Evolutionary conservation across 2,797 vertebrate genomes (phyloP).

Genomic region (Botia kubotai): DNA sequence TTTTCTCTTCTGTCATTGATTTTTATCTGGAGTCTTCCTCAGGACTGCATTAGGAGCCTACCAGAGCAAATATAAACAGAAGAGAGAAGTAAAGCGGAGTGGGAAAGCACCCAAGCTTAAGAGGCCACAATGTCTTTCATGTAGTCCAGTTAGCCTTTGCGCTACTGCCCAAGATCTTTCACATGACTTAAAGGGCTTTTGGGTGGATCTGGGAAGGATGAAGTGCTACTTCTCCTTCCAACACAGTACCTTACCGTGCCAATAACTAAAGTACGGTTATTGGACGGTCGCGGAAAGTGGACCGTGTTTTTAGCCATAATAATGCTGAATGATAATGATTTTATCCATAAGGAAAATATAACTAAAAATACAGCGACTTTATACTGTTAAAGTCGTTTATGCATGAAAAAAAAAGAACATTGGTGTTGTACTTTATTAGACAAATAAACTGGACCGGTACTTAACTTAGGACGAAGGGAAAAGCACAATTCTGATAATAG

Average conservation of each 20-base stretch:
- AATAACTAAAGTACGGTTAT: background rate
- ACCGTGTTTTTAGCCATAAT: conserved; percentile 3
- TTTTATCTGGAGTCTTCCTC: conserved; percentile 49
- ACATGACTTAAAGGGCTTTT: conserved; percentile 32
- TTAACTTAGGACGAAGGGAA: conserved; percentile 45
- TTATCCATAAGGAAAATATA: no score
- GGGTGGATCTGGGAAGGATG: conserved; percentile 27
- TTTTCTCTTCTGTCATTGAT: conserved; percentile 45
- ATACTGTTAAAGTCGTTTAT: conserved; percentile 4
- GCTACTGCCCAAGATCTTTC: conserved; percentile 34
- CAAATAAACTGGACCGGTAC: conserved; percentile 52
- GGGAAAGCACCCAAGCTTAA: conserved; percentile 39
- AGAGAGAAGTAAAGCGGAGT: conserved; percentile 20
- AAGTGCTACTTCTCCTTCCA: background rate
- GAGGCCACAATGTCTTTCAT: conserved; percentile 47
- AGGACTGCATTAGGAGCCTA: conserved; percentile 39
- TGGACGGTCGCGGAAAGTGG: background rate
- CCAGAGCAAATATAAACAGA: conserved; percentile 53
- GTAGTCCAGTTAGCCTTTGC: conserved; percentile 38
- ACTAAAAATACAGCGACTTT: no score
- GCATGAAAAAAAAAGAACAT: conserved; percentile 15
- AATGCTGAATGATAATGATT: conserved; percentile 14
- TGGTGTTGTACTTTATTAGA: conserved; percentile 31
- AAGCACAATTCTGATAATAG: conserved; percentile 57
- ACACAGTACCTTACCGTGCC: background rate